Evolutionary conservation across 2,113 vertebrate species (phyloP), one percentile per base, ranked within the genome.

Genomic region (Myiozetetes cayanensis): DNA sequence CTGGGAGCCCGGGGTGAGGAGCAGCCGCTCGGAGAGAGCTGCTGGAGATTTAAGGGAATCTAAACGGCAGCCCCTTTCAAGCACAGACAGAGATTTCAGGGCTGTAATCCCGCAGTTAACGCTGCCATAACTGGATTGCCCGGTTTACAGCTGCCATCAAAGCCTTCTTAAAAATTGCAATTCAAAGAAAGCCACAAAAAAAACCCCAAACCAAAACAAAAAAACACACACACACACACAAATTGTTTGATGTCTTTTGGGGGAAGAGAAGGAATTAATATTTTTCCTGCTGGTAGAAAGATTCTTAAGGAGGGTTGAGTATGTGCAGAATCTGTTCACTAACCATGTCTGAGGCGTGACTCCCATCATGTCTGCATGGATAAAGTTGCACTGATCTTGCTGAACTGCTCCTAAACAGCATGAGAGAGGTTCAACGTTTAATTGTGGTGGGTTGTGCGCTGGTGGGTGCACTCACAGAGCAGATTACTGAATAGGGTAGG

Each of bases 1-100:
- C 28, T 8, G 28, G 5, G 52, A 3, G 6, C 35, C 22, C n/a
- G 10, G 18, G 1, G 1, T 5, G 47, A 61, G 19, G n/a, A 67
- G 8, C 46, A 6, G 30, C 2, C 3, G 2, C 49, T 62, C 30
- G 21, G 55, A 52, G 41, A 27, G n/a, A 43, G 18, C 75, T 70
- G 61, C 55, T 9, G 17, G 39, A 35, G 7, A 8, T 6, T 6
- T 15, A 2, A 55, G 35, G 55, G 30, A 39, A 13, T 46, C 46
- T 19, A 3, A 3, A 39, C 39, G 39, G 39, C 39, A 39, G 39
- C 39, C 39, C 3, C 0, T 27, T 43, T 35, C 43, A 43, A 41
- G 27, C 41, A 4, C 30, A 33, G n/a, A 5, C 43, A 35, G 61
- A 4, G 6, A 2, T 44, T 61, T 73, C 8, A 23, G 15, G 24